Conservation (phyloP, 1,140 invertebrate species). For the Triops longicaudatus region DNA sequence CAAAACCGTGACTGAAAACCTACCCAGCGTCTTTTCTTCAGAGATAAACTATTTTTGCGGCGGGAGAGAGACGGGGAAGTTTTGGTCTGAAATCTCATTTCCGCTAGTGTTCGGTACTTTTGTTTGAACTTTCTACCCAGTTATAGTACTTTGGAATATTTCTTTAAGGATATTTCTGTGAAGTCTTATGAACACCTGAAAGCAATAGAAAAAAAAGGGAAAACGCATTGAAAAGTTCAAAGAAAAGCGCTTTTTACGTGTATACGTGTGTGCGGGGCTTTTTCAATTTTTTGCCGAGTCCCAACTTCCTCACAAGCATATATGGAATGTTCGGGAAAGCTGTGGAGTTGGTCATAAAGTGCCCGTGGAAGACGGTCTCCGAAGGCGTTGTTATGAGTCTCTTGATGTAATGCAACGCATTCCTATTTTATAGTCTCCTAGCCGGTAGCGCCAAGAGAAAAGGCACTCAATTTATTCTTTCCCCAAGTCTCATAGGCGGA, state of each 20-base stretch:
- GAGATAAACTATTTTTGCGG: neutral
- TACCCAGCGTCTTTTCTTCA: neutral
- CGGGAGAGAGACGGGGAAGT: neutral
- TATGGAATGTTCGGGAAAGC: neutral
- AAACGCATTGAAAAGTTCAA: neutral
- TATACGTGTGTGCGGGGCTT: neutral
- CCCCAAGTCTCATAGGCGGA: neutral
- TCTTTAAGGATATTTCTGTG: neutral
- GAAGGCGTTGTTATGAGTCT: neutral
- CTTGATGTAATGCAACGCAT: neutral
- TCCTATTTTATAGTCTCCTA: slow-evolving; percentile 15
- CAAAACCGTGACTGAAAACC: neutral
- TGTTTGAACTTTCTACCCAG: no score
- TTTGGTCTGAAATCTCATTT: neutral
- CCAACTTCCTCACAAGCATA: neutral
- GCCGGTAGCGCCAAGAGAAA: neutral
- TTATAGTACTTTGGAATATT: neutral
- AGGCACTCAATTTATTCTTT: neutral
- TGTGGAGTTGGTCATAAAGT: neutral
- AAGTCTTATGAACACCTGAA: neutral
- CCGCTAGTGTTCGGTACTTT: neutral
- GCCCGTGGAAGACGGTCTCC: neutral
- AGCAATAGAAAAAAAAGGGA: neutral
- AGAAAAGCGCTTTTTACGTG: neutral
- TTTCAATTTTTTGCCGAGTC: neutral